Percentiles rank a stretch among this genome's conserved stretches.
phyloP scores from a whole-genome alignment of 2,113 vertebrate species.

The Scortum barcoo region DNA sequence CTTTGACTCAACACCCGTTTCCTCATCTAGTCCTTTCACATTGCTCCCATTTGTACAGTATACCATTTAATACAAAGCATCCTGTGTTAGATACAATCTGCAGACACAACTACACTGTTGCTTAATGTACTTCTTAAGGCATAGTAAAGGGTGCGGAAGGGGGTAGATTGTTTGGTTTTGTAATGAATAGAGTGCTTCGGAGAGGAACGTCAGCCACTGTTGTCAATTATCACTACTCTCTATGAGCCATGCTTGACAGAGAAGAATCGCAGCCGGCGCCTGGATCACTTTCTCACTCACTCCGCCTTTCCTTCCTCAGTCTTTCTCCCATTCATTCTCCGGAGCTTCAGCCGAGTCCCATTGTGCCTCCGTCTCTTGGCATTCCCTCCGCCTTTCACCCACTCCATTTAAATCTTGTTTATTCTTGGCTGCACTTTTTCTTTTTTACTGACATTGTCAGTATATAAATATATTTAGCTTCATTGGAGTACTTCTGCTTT shows the following conservation, averaged over 20 bases:
- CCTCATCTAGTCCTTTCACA: not conserved
- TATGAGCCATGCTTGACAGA: conserved; percentile 67
- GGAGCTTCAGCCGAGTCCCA: conserved; percentile 40
- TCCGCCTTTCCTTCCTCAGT: conserved; percentile 63
- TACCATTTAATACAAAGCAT: conserved; percentile 16
- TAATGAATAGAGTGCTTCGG: conserved; percentile 72
- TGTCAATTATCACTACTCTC: conserved; percentile 74
- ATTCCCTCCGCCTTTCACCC: conserved; percentile 34
- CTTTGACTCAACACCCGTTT: conserved; percentile 11
- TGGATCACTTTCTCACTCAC: conserved; percentile 68
- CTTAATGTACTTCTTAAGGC: conserved; percentile 47
- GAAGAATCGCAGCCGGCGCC: conserved; percentile 72
- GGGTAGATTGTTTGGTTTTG: conserved; percentile 56
- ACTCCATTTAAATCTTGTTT: conserved; percentile 53
- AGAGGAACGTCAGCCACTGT: conserved; percentile 54
- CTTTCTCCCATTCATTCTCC: conserved; percentile 54
- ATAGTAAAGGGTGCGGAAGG: conserved; percentile 7
- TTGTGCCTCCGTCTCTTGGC: conserved; percentile 60
- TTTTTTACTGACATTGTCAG: conserved; percentile 43
- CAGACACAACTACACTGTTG: not conserved
- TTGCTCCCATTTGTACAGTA: not conserved
- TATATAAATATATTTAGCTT: conserved; percentile 36
- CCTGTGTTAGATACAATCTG: conserved; percentile 31
- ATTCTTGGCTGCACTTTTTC: conserved; percentile 44
- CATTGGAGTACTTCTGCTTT: conserved; percentile 14